Evolutionary conservation across 2,797 vertebrate species (phyloP).

Genomic region (Knipowitschia caucasica): DNA sequence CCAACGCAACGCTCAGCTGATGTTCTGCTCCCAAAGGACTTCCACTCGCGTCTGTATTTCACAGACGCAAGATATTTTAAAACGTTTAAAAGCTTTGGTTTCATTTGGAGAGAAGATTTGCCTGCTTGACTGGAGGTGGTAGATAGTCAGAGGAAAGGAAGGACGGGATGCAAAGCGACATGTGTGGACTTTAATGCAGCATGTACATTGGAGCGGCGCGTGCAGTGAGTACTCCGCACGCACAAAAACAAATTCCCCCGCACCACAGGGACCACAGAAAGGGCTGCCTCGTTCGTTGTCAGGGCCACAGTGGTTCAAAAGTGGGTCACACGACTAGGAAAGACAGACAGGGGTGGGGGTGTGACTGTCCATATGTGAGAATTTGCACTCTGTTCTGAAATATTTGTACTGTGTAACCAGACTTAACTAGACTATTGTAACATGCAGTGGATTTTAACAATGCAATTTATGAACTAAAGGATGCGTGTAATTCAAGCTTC

Average conservation of each 20-base stretch:
- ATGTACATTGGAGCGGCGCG: conserved; percentile 65
- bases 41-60: conserved; percentile 13
- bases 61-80: conserved; percentile 23
- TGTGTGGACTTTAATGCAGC: conserved; percentile 53
- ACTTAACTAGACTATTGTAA: not conserved
- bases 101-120: conserved; percentile 20
- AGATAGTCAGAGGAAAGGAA: conserved; percentile 33
- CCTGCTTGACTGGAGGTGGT: conserved; percentile 32
- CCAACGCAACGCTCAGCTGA: conserved; percentile 57
- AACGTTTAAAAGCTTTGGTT: conserved; percentile 35
- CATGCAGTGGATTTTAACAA: conserved; percentile 30
- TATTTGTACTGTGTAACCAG: conserved; percentile 23
- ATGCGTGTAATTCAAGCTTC: conserved; percentile 38
- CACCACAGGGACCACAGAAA: conserved; percentile 27
- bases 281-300: conserved; percentile 39
- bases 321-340: conserved; percentile 64
- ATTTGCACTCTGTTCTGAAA: conserved; percentile 19
- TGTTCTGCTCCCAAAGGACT: conserved; percentile 46
- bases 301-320: conserved; percentile 53
- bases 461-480: not conserved
- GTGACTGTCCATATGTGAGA: conserved; percentile 18
- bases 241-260: conserved; percentile 28
- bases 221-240: conserved; percentile 65
- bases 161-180: conserved; percentile 37
- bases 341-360: conserved; percentile 42